Conservation (phyloP, 2,888 invertebrate species). For the Caenorhabditis sp. region DNA sequence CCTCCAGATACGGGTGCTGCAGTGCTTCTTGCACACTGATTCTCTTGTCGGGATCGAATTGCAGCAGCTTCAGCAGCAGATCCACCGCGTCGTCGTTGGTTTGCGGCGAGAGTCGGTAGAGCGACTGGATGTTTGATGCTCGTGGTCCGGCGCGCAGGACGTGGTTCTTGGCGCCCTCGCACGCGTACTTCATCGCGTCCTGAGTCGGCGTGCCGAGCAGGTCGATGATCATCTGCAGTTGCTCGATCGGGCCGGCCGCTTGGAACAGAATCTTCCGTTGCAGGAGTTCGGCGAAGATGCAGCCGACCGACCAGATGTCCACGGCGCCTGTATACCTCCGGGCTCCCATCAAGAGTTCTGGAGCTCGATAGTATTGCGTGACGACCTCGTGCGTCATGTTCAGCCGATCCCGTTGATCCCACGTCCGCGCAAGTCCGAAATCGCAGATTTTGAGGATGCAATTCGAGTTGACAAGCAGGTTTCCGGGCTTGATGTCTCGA, state of each 20-base stretch:
- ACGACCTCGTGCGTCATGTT: slow-evolving; percentile 99
- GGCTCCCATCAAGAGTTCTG: slow-evolving; percentile 98
- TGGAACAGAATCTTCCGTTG: slow-evolving; percentile 96
- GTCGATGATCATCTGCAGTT: slow-evolving; percentile 97
- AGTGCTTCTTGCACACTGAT: slow-evolving; percentile 95
- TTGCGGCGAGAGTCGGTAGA: slow-evolving; percentile 92
- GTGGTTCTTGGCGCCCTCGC: slow-evolving; percentile 93
- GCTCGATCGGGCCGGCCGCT: slow-evolving; percentile 96
- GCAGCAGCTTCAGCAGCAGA: slow-evolving; percentile 95
- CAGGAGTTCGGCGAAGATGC: slow-evolving; percentile 97
- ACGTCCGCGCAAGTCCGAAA: slow-evolving; percentile 97
- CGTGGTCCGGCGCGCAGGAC: slow-evolving; percentile 81
- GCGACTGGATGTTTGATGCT: slow-evolving; percentile 72
- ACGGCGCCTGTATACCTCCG: slow-evolving; percentile 92
- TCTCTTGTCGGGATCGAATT: slow-evolving; percentile 90
- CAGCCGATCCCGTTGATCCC: slow-evolving; percentile 92
- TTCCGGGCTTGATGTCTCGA: slow-evolving; percentile 98
- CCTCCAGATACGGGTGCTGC: slow-evolving; percentile 96
- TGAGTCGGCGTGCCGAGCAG: slow-evolving; percentile 94
- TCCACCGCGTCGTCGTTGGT: slow-evolving; percentile 98
- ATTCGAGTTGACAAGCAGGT: slow-evolving; percentile 98
- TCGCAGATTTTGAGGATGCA: slow-evolving; percentile 99
- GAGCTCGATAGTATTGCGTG: slow-evolving; percentile 98
- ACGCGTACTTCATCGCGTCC: slow-evolving; percentile 97
- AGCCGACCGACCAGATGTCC: slow-evolving; percentile 99